Evolutionary conservation across 2,888 invertebrate species (phyloP).

Genomic region (Miltochrista miniata): DNA sequence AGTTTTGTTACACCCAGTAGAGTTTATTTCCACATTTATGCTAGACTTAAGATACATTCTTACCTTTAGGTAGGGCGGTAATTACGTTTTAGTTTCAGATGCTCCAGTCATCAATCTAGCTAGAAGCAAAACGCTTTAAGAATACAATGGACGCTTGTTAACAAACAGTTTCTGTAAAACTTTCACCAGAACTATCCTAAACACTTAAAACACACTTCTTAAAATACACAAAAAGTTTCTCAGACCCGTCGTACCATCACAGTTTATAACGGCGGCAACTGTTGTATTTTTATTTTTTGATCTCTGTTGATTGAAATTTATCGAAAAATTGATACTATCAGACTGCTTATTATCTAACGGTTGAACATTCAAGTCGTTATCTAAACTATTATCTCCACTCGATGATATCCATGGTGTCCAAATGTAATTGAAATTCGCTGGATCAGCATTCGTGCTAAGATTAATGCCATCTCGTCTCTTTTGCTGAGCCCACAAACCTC

Average conservation of each 20-base stretch:
- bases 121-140: too few relatives aligned
- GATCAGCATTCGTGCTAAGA: constrained; percentile 85
- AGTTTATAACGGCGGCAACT: constrained; percentile 49
- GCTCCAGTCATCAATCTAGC: too few relatives aligned
- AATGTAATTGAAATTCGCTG: constrained; percentile 87
- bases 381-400: constrained; percentile 11
- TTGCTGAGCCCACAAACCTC: constrained; percentile 72
- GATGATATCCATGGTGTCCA: constrained; percentile 86
- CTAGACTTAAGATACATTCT: too few relatives aligned
- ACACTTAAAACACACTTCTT: constrained; percentile 58
- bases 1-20: too few relatives aligned
- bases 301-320: constrained; percentile 39
- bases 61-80: too few relatives aligned
- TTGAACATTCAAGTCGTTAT: constrained; percentile 10
- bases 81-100: too few relatives aligned
- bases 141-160: too few relatives aligned
- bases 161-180: not conserved
- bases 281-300: constrained; percentile 42
- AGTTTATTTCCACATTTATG: too few relatives aligned
- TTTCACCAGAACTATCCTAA: not conserved
- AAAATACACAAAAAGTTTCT: constrained; percentile 72
- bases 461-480: constrained; percentile 71
- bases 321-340: constrained; percentile 40
- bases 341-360: constrained; percentile 21
- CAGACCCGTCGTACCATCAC: constrained; percentile 58